Evolutionary conservation across 2,888 invertebrate genomes (phyloP).

Genomic region (Deroplatys truncata): DNA sequence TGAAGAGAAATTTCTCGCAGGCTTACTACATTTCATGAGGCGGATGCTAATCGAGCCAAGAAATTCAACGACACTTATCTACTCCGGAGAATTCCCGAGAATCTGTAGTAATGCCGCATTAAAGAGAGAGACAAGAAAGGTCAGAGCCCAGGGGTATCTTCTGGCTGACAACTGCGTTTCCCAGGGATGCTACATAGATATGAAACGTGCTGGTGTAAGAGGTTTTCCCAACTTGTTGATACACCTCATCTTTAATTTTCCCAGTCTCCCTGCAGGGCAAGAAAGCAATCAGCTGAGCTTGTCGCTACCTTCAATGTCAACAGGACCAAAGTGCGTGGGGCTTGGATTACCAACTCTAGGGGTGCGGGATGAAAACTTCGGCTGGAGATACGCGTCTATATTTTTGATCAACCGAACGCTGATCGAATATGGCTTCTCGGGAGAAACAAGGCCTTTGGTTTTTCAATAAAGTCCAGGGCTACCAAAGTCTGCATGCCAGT

Average conservation of each 20-base stretch:
- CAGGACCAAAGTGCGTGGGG: background rate
- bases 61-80: too few relatives aligned
- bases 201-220: background rate
- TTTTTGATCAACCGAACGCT: background rate
- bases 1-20: too few relatives aligned
- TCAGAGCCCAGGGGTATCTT: too few relatives aligned
- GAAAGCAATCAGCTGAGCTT: background rate
- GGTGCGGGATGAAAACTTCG: background rate
- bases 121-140: background rate
- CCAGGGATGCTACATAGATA: background rate
- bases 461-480: too few relatives aligned
- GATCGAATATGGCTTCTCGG: background rate
- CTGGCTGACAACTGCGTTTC: background rate
- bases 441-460: too few relatives aligned
- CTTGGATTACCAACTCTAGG: background rate
- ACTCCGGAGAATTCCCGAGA: background rate
- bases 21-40: too few relatives aligned
- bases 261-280: background rate
- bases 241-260: background rate
- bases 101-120: background rate
- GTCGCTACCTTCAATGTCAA: background rate
- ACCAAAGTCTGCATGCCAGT: too few relatives aligned
- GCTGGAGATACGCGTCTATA: background rate
- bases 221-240: background rate
- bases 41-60: too few relatives aligned